Evolutionary conservation across 1,140 invertebrate species (phyloP).

Genomic region (Drosophila ananassae): DNA sequence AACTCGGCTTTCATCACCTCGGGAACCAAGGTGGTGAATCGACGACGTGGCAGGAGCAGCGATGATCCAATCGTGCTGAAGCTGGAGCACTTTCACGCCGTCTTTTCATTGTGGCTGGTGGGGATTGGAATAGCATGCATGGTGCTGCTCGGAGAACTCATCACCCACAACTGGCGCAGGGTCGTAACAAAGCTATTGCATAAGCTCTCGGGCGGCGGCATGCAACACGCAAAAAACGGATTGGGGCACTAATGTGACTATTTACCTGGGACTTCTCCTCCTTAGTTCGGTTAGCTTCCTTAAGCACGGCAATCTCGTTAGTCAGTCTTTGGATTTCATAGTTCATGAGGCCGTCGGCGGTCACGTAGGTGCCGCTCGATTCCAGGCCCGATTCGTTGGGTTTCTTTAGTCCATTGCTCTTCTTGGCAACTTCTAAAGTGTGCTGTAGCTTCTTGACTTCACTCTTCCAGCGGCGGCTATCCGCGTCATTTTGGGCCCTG

Average conservation of each 20-base stretch:
- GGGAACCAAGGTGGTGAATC: constrained; percentile 45
- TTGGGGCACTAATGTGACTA: constrained; percentile 1
- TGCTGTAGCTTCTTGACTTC: constrained; percentile 81
- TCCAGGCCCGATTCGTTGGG: constrained; percentile 51
- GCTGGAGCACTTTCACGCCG: constrained; percentile 70
- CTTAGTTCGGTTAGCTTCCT: constrained; percentile 78
- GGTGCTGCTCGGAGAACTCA: constrained; percentile 59
- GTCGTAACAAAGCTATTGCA: constrained; percentile 41
- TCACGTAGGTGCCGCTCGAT: constrained; percentile 42
- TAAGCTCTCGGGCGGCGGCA: constrained; percentile 25
- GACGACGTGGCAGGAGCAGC: constrained; percentile 36
- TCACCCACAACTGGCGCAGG: constrained; percentile 48
- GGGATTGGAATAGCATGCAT: constrained; percentile 52
- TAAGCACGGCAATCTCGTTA: constrained; percentile 78
- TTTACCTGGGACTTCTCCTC: constrained; percentile 81
- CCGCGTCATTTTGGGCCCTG: constrained; percentile 81
- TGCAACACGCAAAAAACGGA: constrained; percentile 47
- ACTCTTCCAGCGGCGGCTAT: constrained; percentile 78
- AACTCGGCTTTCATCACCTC: constrained; percentile 66
- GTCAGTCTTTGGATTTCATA: constrained; percentile 84
- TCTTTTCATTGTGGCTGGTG: constrained; percentile 65
- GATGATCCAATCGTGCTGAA: constrained; percentile 71
- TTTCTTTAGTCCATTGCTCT: constrained; percentile 58
- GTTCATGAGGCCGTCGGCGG: constrained; percentile 70
- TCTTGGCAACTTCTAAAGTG: constrained; percentile 67